A percentile compares a stretch with the other conserved stretches of the same genome.
Evolutionary conservation across 1,140 invertebrate genomes (phyloP).

Genomic region (Sitobion miscanthi): DNA sequence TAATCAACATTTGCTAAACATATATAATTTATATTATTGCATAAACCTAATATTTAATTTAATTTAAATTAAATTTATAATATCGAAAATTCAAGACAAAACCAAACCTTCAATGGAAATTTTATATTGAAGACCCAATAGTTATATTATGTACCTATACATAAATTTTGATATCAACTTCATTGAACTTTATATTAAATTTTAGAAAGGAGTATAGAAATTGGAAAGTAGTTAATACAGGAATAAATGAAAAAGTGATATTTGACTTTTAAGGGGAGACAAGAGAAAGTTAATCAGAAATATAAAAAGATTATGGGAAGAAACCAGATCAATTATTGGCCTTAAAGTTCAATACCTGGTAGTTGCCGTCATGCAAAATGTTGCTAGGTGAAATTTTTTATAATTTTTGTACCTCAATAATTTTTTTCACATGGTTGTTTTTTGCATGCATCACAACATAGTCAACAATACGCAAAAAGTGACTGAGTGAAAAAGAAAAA

Average conservation of each 20-base stretch:
- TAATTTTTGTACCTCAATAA: no score
- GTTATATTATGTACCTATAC: neutral
- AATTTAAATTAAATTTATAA: neutral
- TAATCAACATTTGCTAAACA: neutral
- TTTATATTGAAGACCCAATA: neutral
- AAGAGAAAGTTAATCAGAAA: neutral
- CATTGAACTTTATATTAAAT: neutral
- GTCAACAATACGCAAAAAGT: no score
- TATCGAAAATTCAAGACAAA: neutral
- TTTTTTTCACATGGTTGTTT: no score
- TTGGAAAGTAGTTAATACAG: conserved; percentile 2
- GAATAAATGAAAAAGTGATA: neutral
- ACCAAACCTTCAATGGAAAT: neutral
- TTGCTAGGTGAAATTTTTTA: neutral
- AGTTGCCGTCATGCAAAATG: neutral
- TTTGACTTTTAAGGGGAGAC: conserved; percentile 12
- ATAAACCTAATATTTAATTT: neutral
- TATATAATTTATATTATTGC: neutral
- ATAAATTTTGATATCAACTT: neutral
- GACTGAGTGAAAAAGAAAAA: no score
- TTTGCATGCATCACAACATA: no score
- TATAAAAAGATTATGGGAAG: neutral
- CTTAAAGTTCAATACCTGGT: neutral
- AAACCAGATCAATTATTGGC: neutral
- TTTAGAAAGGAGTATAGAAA: conserved; percentile 13